These are phyloP conservation scores for Lasioglossum baleicum DNA, from an alignment of 1,140 invertebrate genomes.

Conservation along the genomic window DNA sequence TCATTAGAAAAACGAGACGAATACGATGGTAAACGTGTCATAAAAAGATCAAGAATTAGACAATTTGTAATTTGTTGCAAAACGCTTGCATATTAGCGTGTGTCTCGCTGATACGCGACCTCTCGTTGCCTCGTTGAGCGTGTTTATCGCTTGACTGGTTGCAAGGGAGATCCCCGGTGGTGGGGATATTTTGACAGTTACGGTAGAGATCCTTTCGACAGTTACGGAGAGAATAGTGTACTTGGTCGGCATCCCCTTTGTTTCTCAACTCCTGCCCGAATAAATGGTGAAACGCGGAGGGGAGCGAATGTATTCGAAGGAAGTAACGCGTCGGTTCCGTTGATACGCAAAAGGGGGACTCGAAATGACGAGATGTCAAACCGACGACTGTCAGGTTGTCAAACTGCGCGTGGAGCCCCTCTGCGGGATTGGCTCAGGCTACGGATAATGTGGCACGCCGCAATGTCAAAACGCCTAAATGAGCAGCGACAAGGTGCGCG, in stretches of 20 bases:
- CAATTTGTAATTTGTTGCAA: no score
- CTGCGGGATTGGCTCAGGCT: conserved; percentile 15
- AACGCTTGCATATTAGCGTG: no score
- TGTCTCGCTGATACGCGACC: no score
- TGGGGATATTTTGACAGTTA: no score
- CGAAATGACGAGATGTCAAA: conserved; percentile 51
- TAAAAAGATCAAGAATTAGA: no score
- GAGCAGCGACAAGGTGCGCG: conserved; percentile 21
- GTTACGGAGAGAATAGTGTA: no score
- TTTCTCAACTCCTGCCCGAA: not conserved
- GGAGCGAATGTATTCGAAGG: not conserved
- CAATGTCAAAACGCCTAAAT: conserved; percentile 53
- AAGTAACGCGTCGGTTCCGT: not conserved
- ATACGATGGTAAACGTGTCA: no score
- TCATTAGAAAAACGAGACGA: no score
- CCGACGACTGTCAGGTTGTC: conserved; percentile 44
- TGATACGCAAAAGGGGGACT: not conserved
- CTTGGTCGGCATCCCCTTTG: not conserved
- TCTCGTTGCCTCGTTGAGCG: no score
- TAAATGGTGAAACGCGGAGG: not conserved
- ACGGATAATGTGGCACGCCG: conserved; percentile 50
- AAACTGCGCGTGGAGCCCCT: conserved; percentile 9
- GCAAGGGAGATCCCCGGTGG: no score
- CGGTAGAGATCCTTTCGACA: no score
- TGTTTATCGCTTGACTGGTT: no score